Percentiles rank a stretch among this genome's conserved stretches.
These are phyloP conservation scores for Papilio gigon DNA, from an alignment of 2,888 invertebrate genomes.

Conservation along the genomic window DNA sequence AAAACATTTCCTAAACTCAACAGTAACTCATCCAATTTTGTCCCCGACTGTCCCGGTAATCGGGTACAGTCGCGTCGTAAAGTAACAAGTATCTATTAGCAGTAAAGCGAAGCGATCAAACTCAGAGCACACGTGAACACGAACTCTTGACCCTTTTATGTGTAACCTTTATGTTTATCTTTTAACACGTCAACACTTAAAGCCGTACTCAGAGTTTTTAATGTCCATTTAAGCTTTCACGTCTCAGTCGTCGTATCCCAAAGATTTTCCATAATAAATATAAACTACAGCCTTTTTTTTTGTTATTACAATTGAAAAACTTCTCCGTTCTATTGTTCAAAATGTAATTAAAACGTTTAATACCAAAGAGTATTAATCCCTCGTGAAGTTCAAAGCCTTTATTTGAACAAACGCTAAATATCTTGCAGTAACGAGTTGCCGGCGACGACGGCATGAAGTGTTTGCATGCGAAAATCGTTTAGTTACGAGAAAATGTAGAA, in stretches of 20 bases:
- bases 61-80: slow-evolving; percentile 24
- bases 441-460: not conserved
- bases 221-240: too few species aligned
- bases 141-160: slow-evolving; percentile 27
- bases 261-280: too few species aligned
- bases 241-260: too few species aligned
- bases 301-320: too few species aligned
- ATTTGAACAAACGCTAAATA: slow-evolving; percentile 1
- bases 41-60: not conserved
- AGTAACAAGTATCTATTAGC: slow-evolving; percentile 36
- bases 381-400: not conserved
- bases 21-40: not conserved
- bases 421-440: slow-evolving; percentile 3
- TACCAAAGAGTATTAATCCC: not conserved
- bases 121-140: slow-evolving; percentile 7
- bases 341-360: not conserved
- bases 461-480: slow-evolving; percentile 31
- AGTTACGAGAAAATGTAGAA: slow-evolving; percentile 1
- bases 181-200: slow-evolving; percentile 10
- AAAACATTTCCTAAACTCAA: not conserved
- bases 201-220: not conserved
- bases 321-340: too few species aligned
- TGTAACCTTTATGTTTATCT: slow-evolving; percentile 11
- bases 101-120: slow-evolving; percentile 33
- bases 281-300: too few species aligned